Evolutionary conservation across 2,113 vertebrate genomes (phyloP).

Genomic region (Antechinus stuartii): DNA sequence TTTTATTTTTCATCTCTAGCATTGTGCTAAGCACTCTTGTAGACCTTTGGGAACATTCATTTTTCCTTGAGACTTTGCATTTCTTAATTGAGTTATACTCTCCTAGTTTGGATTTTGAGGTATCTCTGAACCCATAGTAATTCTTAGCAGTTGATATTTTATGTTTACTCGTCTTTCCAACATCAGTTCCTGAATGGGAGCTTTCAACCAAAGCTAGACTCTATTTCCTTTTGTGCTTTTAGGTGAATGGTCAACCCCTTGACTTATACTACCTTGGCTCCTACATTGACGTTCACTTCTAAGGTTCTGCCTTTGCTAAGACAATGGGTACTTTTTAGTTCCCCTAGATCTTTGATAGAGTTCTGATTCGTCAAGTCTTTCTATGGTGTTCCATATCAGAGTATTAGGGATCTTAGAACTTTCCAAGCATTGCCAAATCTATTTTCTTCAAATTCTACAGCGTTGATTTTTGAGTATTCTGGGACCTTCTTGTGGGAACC

Average conservation of each 20-base stretch:
- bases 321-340: background rate
- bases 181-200: background rate
- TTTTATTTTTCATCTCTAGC: background rate
- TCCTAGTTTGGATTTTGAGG: background rate
- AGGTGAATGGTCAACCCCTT: background rate
- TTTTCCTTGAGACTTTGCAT: background rate
- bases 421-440: background rate
- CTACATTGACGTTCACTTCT: background rate
- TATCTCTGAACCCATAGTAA: background rate
- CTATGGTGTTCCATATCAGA: background rate
- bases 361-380: background rate
- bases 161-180: background rate
- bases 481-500: background rate
- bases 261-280: background rate
- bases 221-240: background rate
- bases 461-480: background rate
- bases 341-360: background rate
- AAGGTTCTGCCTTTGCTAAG: background rate
- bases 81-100: background rate
- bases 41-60: background rate
- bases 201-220: background rate
- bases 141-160: background rate
- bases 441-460: background rate
- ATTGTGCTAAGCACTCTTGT: background rate
- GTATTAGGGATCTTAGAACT: background rate